Evolutionary conservation across 2,888 invertebrate species (phyloP), one percentile per base, ranked within the genome.

Genomic region (Sussaba pulchella): DNA sequence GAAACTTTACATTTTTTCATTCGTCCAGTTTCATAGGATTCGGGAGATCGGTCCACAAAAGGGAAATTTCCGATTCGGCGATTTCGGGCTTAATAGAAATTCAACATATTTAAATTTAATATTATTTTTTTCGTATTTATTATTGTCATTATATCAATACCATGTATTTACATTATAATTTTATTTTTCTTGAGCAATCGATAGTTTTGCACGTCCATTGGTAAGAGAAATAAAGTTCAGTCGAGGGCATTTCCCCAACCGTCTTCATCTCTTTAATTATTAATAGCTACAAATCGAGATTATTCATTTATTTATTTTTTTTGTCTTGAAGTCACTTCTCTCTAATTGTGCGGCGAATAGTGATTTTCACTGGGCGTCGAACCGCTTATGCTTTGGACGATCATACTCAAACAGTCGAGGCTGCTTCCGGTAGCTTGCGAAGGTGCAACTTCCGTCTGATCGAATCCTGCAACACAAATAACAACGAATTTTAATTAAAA

Each of bases 351-450:
- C 61, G 86, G 82, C 71, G 87, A 83, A 82, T 87, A 90, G 78
- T 87, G 88, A 81, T 82, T 87, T 59, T 90, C 89, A 57, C 80
- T 86, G 61, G 84, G 66, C 10, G 82, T 92, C 91, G 93, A 92
- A 10, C 92, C 93, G 9, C 94, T 93, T 78, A 96, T 94, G 73
- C 95, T 95, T 91, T 96, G 96, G 0, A 96, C 96, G 82, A 96
- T 96, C 87, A 95, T 94, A 52, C 95, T 94, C 14, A 96, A 92
- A 41, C 96, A 93, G 77, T 96, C 96, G 50, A 96, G 91, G 85
- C 96, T 96, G 88, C 94, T 94, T 2, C 93, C 93, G 0, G 93
- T 93, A 67, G 92, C 93, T 66, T 90, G 90, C 2, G 85, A 74
- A 26, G 86, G 64, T n/a, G 85, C 70, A 43, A 85, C 63, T 72